These are phyloP conservation scores for Crocodylus rhombifer DNA, from an alignment of 2,797 vertebrate species.

Conservation along the genomic window DNA sequence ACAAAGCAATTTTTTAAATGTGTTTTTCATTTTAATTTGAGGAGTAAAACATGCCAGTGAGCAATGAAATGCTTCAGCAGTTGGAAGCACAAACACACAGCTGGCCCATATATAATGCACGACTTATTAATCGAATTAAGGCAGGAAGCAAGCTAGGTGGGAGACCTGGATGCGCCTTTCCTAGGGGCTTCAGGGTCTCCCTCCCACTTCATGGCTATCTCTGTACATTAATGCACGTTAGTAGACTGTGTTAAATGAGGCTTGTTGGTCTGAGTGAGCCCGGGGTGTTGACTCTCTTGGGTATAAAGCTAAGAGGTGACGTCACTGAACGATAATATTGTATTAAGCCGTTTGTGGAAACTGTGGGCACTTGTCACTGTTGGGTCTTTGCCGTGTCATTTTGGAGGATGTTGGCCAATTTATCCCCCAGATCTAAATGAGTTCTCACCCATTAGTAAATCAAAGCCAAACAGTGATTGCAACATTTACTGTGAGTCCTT, in stretches of 20 bases:
- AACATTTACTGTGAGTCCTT: background rate
- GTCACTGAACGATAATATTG: background rate
- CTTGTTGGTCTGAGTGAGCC: background rate
- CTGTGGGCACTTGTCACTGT: background rate
- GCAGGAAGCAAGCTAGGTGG: background rate
- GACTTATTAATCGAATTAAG: background rate
- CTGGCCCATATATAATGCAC: background rate
- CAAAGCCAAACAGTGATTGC: slow-evolving; percentile 13
- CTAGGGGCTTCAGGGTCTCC: background rate
- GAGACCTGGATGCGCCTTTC: background rate
- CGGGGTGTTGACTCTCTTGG: background rate
- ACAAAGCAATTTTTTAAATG: background rate
- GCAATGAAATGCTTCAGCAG: too few species aligned
- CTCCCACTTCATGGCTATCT: background rate
- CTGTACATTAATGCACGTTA: background rate
- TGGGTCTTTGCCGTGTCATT: background rate
- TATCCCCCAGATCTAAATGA: background rate
- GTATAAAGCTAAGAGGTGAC: background rate
- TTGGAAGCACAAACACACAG: too few species aligned
- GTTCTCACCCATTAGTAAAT: background rate
- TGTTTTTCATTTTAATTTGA: slow-evolving; percentile 20
- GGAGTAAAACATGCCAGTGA: background rate
- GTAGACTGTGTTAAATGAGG: background rate
- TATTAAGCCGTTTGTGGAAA: background rate
- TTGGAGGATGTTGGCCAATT: background rate